Base-by-base conservation (phyloP, 2,888 invertebrate genomes). In the Brachypalpus laphriformis region DNA sequence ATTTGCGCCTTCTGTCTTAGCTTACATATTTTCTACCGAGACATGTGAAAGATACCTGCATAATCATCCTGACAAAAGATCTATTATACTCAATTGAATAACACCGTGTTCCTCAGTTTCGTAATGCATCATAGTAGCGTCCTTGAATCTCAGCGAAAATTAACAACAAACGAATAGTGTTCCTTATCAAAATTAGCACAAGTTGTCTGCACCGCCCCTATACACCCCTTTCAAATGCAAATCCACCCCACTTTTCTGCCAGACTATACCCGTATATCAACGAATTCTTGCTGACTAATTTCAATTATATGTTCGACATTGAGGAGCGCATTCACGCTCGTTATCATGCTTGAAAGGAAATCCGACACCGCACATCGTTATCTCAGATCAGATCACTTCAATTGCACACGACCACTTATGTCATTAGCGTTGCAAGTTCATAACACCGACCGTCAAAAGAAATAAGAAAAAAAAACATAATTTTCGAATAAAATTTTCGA, bases 401-500 rank as follows among this genome's bases (percentile, higher is more conserved):
- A 40, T 49, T 72, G 59, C 72, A 72, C 42, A 49, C 45, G 65
- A 65, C 75, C 65, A 66, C 65, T 66, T 66, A 66, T 66, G 65
- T 51, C 47, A 66, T 49, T 49, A 37, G 9, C 65, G 22, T 49
- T 66, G 49, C 65, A 49, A 51, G 49, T 51, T 51, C 49, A 49
- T 25, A 18, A 14, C 7, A 3, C 31, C 16, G 20, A 3, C 37
- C 3, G n/a, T 4, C n/a, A 34, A 1, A 34, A 11, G 1, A 34
- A 8, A 1, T 8, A 11, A 34, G 9, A 34, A 8, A 34, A 3
- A 34, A 8, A 40, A 4, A 40, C 49, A 18, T 11, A 31, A 3
- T 22, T 31, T 25, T 31, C 0, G 34, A 40, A 40, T 40, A 14
- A 40, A 40, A 49, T 20, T 47, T 11, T 18, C 28, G 3, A 16